A percentile compares a stretch with the other conserved stretches of the same genome.
phyloP scores from a whole-genome alignment of 2,797 vertebrate species.

The Calcarius lapponicus region DNA sequence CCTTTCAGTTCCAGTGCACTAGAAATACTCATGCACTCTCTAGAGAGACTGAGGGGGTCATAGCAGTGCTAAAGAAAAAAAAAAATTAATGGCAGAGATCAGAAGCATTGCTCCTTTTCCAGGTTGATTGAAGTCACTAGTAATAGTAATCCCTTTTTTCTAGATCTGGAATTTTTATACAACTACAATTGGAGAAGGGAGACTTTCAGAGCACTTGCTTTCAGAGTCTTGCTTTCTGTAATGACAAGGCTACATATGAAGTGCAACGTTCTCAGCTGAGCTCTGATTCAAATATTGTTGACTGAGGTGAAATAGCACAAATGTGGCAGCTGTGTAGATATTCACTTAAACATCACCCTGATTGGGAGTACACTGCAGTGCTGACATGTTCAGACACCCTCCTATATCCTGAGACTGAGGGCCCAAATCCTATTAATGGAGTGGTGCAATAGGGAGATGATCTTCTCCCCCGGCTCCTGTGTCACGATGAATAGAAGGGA shows the following conservation, averaged over 20 bases:
- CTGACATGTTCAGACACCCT: background rate
- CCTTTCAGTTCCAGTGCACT: background rate
- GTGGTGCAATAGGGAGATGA: background rate
- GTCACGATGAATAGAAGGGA: background rate
- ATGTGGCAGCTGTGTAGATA: background rate
- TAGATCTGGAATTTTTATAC: background rate
- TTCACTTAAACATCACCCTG: background rate
- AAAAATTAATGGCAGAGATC: background rate
- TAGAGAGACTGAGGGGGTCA: slow-evolving; percentile 22
- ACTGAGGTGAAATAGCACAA: background rate
- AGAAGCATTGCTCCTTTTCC: background rate
- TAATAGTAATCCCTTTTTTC: background rate
- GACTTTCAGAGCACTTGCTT: background rate
- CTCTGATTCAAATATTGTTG: background rate
- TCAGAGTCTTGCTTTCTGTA: background rate
- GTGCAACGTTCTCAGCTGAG: background rate
- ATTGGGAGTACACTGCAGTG: background rate
- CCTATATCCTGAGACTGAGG: background rate
- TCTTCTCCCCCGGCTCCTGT: background rate
- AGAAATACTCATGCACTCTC: background rate
- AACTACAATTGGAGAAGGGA: background rate
- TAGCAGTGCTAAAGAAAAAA: background rate
- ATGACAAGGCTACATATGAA: background rate
- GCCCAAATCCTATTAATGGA: background rate
- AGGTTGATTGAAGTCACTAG: background rate